Evolutionary conservation across 2,797 vertebrate genomes (phyloP).

Genomic region (Distichodus sexfasciatus): DNA sequence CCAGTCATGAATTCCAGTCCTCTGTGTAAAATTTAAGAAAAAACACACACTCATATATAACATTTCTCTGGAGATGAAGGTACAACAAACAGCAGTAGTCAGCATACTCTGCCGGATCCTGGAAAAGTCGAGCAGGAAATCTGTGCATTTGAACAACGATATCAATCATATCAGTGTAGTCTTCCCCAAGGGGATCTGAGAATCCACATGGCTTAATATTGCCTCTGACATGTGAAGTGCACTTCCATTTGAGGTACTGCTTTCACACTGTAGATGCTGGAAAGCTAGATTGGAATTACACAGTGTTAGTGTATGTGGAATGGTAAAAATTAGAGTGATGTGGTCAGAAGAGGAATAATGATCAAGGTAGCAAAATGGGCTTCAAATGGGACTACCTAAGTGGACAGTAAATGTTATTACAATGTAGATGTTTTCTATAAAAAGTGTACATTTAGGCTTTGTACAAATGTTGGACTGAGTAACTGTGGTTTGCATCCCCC

Average conservation of each 20-base stretch:
- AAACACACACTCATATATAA: constrained; percentile 22
- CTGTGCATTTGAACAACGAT: constrained; percentile 37
- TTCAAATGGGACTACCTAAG: no score
- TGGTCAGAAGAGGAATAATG: no score
- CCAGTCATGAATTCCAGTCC: not conserved
- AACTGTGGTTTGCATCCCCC: no score
- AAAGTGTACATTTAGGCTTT: no score
- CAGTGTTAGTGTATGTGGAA: no score
- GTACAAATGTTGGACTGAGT: no score
- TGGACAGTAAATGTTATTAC: no score
- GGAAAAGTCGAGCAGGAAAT: constrained; percentile 36
- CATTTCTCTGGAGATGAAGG: constrained; percentile 27
- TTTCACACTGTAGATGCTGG: not conserved
- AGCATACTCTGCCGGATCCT: constrained; percentile 27
- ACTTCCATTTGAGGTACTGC: constrained; percentile 6
- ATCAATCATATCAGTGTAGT: constrained; percentile 33
- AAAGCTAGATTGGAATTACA: no score
- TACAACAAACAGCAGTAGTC: constrained; percentile 30
- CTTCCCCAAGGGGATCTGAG: constrained; percentile 4
- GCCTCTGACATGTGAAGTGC: constrained; percentile 1
- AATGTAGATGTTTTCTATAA: no score
- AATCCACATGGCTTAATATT: constrained; percentile 24
- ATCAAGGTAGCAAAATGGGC: no score
- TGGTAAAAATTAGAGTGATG: no score
- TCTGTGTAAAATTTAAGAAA: constrained; percentile 17